Evolutionary conservation across 2,888 invertebrate genomes (phyloP), one percentile per base, ranked within the genome.

Genomic region (Oscheius sp.): DNA sequence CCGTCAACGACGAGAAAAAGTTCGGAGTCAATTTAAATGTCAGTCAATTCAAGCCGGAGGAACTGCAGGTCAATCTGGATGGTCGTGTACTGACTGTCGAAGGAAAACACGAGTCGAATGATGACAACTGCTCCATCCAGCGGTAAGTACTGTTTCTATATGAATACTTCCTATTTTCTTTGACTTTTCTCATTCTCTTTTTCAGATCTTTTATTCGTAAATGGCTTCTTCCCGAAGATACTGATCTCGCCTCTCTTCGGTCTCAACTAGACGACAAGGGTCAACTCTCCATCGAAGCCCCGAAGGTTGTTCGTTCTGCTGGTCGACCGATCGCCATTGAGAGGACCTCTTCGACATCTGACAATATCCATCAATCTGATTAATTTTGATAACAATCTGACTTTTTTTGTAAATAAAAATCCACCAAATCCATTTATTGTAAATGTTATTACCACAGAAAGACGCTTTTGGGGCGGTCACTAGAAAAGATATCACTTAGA

Each of bases 31-130:
- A 57, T 22, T 47, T 74, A 45, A 69, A 74, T 32, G 74, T 74
- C 28, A 41, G 61, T n/a, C 66, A 67, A n/a, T 74, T 72, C 72
- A 72, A 70, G 63, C 76, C 76, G 30, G 74, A 77, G 49, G 74
- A 77, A 56, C 61, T 77, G 28, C 72, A 71, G 57, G 70, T 77
- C 64, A 71, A 73, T 32, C 47, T 77, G 41, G 73, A 74, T 28
- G 74, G 73, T 32, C 49, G 65, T 24, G 47, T 68, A 9, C 64
- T 77, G 47, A 74, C 70, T 36, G 44, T 77, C 41, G 69, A 67
- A 30, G 76, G 74, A 33, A 45, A 67, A n/a, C 76, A 77, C 24
- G 73, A 74, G 62, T 56, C 56, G 30, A 71, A 72, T 57, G 70
- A 59, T 6, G 71, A 72, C 56, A 51, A 74, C 68, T 70, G 70